Conservation (phyloP, 2,797 vertebrate genomes). For the Delichon dasypus region DNA sequence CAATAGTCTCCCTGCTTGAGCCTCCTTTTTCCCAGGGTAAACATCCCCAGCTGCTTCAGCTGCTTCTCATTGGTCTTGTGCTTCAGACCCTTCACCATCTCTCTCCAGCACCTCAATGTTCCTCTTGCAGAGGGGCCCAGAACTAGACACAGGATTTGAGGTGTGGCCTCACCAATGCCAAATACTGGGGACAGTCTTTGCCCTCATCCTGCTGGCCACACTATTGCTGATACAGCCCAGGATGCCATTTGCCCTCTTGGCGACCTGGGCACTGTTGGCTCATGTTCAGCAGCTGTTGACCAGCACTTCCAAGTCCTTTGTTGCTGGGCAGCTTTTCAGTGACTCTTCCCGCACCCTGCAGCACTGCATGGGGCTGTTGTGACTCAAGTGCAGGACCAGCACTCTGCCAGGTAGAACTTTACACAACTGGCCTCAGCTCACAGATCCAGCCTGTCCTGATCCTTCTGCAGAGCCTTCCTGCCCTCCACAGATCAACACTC, state of each 20-base stretch:
- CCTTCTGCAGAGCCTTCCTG: not conserved
- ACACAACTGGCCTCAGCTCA: not conserved
- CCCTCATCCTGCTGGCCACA: not conserved
- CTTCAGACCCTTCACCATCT: not conserved
- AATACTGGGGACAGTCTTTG: not conserved
- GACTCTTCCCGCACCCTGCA: not conserved
- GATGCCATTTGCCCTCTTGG: accelerated
- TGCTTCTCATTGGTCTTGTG: not conserved
- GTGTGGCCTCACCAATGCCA: not conserved
- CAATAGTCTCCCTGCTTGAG: not conserved
- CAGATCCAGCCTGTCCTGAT: not conserved
- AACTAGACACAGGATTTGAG: not conserved
- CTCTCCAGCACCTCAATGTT: no score
- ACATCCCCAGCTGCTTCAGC: not conserved
- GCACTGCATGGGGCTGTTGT: not conserved
- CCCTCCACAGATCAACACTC: not conserved
- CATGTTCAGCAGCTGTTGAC: not conserved
- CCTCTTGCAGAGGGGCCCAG: not conserved
- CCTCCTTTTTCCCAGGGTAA: not conserved
- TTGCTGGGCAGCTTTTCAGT: not conserved
- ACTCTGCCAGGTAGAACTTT: not conserved
- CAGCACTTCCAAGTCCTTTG: not conserved
- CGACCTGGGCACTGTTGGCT: not conserved
- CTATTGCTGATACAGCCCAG: accelerated
- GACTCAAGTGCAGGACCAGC: not conserved